Percentiles rank a stretch among this genome's conserved stretches.
Conservation (phyloP, 2,113 vertebrate species). For the Paramormyrops kingsleyae region DNA sequence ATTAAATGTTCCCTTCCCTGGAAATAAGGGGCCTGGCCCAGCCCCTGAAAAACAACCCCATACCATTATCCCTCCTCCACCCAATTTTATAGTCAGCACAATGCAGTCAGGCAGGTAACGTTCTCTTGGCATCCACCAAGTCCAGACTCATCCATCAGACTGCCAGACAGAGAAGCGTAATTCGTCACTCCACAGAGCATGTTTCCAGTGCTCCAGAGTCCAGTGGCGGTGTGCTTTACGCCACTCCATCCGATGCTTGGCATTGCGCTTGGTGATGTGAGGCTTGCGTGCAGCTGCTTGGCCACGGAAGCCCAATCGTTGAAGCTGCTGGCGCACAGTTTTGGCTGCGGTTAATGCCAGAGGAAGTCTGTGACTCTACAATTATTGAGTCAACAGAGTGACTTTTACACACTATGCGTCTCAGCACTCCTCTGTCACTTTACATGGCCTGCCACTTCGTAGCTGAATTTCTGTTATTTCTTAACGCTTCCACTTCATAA, state of each 20-base stretch:
- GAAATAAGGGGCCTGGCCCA: background rate
- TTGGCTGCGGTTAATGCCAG: background rate
- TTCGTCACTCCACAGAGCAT: background rate
- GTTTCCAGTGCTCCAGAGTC: background rate
- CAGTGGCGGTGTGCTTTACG: background rate
- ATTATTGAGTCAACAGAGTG: background rate
- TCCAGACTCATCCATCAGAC: background rate
- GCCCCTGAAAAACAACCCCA: background rate
- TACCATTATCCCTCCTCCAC: background rate
- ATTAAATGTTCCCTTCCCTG: background rate
- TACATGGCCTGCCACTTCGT: background rate
- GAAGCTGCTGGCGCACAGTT: background rate
- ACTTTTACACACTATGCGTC: background rate
- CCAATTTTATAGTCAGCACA: background rate
- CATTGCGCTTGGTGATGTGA: background rate
- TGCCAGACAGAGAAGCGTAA: background rate
- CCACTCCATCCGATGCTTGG: background rate
- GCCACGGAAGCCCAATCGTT: background rate
- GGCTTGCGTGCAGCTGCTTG: background rate
- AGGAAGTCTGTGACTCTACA: background rate
- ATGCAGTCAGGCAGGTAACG: background rate
- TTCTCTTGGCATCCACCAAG: background rate
- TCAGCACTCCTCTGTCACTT: background rate
- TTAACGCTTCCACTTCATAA: background rate
- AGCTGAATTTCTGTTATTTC: background rate